Conservation (phyloP, 2,888 invertebrate species). For the Dorcus parallelipipedus region DNA sequence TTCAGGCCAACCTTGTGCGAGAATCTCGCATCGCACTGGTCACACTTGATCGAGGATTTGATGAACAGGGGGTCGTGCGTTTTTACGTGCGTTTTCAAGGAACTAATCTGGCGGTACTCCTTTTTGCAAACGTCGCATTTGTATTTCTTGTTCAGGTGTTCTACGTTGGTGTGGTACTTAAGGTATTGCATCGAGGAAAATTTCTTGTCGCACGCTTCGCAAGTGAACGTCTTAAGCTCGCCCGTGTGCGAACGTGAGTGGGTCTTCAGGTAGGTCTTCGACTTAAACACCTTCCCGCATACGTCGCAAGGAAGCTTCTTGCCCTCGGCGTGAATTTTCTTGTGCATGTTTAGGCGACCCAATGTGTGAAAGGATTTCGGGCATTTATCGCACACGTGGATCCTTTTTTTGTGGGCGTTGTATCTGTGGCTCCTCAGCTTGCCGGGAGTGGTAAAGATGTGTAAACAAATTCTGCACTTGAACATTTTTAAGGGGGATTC, state of each 20-base stretch:
- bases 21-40: constrained; percentile 24
- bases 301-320: constrained; percentile 53
- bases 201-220: no score
- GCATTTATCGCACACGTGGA: constrained; percentile 53
- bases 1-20: constrained; percentile 29
- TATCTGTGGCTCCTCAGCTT: neutral
- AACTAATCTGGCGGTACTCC: no score
- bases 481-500: neutral
- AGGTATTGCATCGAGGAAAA: no score
- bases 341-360: constrained; percentile 55
- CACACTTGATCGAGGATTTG: constrained; percentile 5
- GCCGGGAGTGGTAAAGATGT: neutral
- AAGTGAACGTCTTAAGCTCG: no score
- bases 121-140: no score
- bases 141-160: neutral
- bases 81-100: no score
- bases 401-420: constrained; percentile 41
- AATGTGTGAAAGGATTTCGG: constrained; percentile 54
- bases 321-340: constrained; percentile 52
- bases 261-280: neutral
- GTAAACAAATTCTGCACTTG: neutral
- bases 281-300: constrained; percentile 54
- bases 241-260: neutral
- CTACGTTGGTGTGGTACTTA: neutral
- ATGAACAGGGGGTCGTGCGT: no score